A percentile compares a stretch with the other conserved stretches of the same genome.
Evolutionary conservation across 2,113 vertebrate genomes (phyloP).

Genomic region (Osmerus mordax): DNA sequence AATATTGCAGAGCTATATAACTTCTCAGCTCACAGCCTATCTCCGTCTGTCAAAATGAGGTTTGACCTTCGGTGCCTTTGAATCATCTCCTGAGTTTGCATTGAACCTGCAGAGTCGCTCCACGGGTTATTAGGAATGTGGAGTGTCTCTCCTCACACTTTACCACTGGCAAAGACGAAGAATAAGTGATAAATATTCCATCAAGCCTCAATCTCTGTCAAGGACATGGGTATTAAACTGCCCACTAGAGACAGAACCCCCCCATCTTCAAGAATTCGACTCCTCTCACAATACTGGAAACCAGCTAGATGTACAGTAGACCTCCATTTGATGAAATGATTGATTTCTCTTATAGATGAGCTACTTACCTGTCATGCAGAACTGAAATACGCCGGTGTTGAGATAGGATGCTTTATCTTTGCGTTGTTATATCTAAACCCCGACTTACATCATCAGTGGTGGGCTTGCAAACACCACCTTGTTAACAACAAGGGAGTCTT

Average conservation of each 20-base stretch:
- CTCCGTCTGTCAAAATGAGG: constrained; percentile 41
- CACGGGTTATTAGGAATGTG: constrained; percentile 50
- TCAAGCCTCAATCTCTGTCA: constrained; percentile 29
- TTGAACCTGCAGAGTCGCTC: constrained; percentile 33
- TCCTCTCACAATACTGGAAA: not conserved
- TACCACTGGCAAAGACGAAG: constrained; percentile 49
- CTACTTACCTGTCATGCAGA: constrained; percentile 1
- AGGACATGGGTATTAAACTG: constrained; percentile 25
- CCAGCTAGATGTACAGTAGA: constrained; percentile 13
- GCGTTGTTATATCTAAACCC: constrained; percentile 10
- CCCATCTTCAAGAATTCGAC: constrained; percentile 8
- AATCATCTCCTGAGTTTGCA: constrained; percentile 41
- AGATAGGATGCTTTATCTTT: no score
- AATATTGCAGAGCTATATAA: not conserved
- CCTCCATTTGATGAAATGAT: constrained; percentile 4
- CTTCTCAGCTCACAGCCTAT: constrained; percentile 13
- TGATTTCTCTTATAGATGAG: constrained; percentile 7
- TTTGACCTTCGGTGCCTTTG: constrained; percentile 39
- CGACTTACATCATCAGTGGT: not conserved
- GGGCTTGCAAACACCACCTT: no score
- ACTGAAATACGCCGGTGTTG: not conserved
- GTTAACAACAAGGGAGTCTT: not conserved
- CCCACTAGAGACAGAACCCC: constrained; percentile 19
- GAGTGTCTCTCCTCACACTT: constrained; percentile 26
- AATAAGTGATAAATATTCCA: constrained; percentile 59